These are phyloP conservation scores for Orestias chungarensis DNA, from an alignment of 2,797 vertebrate genomes.

Conservation along the genomic window DNA sequence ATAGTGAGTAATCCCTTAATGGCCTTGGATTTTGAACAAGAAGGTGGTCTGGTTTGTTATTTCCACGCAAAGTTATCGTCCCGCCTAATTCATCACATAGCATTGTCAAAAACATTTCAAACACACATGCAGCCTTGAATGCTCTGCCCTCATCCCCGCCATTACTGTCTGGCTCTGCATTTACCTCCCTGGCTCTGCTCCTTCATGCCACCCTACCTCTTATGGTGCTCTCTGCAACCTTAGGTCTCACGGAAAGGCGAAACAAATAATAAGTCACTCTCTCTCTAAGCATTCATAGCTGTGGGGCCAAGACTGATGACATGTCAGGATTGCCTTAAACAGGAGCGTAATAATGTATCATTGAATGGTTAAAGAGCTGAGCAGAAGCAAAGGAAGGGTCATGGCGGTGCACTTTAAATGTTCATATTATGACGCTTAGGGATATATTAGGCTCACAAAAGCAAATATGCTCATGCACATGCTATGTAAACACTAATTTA, in stretches of 20 bases:
- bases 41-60: conserved; percentile 19
- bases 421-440: neutral
- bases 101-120: conserved; percentile 56
- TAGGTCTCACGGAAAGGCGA: conserved; percentile 15
- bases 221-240: conserved; percentile 64
- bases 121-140: conserved; percentile 30
- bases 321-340: conserved; percentile 65
- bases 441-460: conserved; percentile 17
- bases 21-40: conserved; percentile 10
- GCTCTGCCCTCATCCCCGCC: conserved; percentile 13
- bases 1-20: neutral
- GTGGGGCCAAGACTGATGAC: conserved; percentile 53
- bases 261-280: conserved; percentile 62
- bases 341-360: conserved; percentile 55
- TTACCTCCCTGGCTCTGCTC: conserved; percentile 24
- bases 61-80: conserved; percentile 6
- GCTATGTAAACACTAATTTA: conserved; percentile 20
- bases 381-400: neutral
- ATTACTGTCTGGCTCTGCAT: conserved; percentile 20
- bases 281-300: conserved; percentile 31
- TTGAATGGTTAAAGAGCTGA: conserved; percentile 33
- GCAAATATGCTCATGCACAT: neutral
- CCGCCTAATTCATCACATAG: conserved; percentile 39
- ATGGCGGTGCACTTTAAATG: neutral
- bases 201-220: conserved; percentile 71